Conservation (phyloP, 2,113 vertebrate genomes). For the Mirounga angustirostris region DNA sequence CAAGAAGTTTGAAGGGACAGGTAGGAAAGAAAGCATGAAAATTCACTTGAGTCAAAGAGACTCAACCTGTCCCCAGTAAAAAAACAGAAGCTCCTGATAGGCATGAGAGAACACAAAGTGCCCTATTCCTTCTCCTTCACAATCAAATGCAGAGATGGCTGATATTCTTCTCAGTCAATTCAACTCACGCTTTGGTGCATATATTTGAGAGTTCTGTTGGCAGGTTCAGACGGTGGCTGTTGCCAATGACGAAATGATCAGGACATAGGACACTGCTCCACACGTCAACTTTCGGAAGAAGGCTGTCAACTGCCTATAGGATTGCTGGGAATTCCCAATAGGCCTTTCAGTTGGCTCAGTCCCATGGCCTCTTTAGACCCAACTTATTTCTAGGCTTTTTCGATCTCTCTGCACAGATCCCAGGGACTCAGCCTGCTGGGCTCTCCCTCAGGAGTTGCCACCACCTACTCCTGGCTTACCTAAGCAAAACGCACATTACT, state of each 20-base stretch:
- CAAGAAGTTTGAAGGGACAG: neutral
- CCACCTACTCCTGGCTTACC: neutral
- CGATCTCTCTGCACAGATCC: neutral
- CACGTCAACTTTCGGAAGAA: neutral
- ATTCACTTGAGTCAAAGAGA: neutral
- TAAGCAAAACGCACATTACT: neutral
- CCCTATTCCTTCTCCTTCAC: neutral
- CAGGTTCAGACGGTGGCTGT: neutral
- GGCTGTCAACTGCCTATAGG: neutral
- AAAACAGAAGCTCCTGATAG: neutral
- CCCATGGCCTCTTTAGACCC: neutral
- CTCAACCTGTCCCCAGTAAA: neutral
- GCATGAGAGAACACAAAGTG: neutral
- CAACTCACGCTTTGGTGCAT: rapidly evolving
- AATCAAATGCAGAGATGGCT: neutral
- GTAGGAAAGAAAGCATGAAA: neutral
- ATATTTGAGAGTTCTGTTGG: neutral
- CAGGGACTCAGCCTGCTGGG: neutral
- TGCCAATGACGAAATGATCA: neutral
- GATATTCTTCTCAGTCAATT: neutral
- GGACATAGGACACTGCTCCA: neutral
- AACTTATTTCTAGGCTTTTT: neutral
- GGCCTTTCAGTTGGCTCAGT: neutral
- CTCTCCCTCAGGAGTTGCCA: neutral
- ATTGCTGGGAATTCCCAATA: neutral